Conservation (phyloP, 2,888 invertebrate species). For the Diogma glabrata region DNA sequence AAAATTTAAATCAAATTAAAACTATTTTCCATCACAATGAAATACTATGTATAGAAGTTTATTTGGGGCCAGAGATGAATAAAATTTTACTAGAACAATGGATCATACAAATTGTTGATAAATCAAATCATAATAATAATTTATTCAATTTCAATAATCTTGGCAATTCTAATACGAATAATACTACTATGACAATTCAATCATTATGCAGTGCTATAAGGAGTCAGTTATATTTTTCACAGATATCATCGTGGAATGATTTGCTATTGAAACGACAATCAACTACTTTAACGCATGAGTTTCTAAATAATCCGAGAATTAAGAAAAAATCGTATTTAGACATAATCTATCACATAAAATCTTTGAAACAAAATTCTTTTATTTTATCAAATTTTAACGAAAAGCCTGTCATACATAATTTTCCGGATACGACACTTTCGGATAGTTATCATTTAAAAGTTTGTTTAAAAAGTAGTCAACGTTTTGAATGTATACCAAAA, state of each 20-base stretch:
- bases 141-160: not conserved
- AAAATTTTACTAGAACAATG: slow-evolving; percentile 36
- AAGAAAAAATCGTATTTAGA: slow-evolving; percentile 31
- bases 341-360: slow-evolving; percentile 34
- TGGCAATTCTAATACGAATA: not conserved
- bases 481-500: slow-evolving; percentile 59
- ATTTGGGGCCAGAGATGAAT: slow-evolving; percentile 34
- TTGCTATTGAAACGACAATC: slow-evolving; percentile 27
- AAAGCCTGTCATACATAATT: slow-evolving; percentile 36
- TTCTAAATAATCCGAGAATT: slow-evolving; percentile 36
- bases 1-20: slow-evolving; percentile 34
- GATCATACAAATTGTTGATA: slow-evolving; percentile 34
- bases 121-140: slow-evolving; percentile 24
- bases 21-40: slow-evolving; percentile 32
- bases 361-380: slow-evolving; percentile 30
- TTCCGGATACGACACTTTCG: slow-evolving; percentile 34
- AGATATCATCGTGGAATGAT: slow-evolving; percentile 81
- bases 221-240: slow-evolving; percentile 93
- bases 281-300: slow-evolving; percentile 18
- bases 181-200: slow-evolving; percentile 37
- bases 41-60: slow-evolving; percentile 36
- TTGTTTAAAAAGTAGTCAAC: slow-evolving; percentile 56
- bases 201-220: slow-evolving; percentile 85
- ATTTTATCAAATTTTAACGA: slow-evolving; percentile 33
- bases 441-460: slow-evolving; percentile 37